phyloP scores from a whole-genome alignment of 2,888 invertebrate species.

The Cremastinae sp. region DNA sequence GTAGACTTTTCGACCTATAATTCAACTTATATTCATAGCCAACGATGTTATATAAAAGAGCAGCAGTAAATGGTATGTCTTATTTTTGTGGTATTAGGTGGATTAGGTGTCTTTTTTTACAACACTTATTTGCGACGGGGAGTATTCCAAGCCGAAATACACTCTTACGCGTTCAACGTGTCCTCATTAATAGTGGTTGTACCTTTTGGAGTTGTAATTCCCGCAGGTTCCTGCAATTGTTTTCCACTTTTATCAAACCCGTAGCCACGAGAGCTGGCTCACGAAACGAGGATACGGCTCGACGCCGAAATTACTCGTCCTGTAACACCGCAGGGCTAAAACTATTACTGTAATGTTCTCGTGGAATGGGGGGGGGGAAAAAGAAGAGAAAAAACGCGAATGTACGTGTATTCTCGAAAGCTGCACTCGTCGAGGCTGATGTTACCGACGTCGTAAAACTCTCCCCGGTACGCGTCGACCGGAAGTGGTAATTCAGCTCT shows the following conservation, averaged over 20 bases:
- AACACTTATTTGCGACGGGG: neutral
- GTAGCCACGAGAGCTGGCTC: conserved; percentile 17
- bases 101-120: neutral
- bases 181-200: conserved; percentile 48
- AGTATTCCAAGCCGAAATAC: conserved; percentile 31
- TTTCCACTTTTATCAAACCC: conserved; percentile 61
- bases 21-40: no score
- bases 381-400: neutral
- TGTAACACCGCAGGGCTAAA: conserved; percentile 24
- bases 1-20: no score
- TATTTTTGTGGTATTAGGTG: neutral
- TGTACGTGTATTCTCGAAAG: conserved; percentile 12
- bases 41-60: no score
- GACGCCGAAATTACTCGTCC: conserved; percentile 54
- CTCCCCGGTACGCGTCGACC: conserved; percentile 43
- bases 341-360: conserved; percentile 24
- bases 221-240: conserved; percentile 55
- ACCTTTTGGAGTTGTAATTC: conserved; percentile 50
- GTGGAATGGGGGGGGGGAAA: neutral
- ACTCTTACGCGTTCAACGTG: conserved; percentile 52
- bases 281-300: conserved; percentile 31
- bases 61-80: neutral
- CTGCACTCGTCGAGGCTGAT: conserved; percentile 35
- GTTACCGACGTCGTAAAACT: conserved; percentile 53
- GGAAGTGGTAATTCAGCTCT: conserved; percentile 60